phyloP scores from a whole-genome alignment of 2,797 vertebrate genomes.

The Dermochelys coriacea region DNA sequence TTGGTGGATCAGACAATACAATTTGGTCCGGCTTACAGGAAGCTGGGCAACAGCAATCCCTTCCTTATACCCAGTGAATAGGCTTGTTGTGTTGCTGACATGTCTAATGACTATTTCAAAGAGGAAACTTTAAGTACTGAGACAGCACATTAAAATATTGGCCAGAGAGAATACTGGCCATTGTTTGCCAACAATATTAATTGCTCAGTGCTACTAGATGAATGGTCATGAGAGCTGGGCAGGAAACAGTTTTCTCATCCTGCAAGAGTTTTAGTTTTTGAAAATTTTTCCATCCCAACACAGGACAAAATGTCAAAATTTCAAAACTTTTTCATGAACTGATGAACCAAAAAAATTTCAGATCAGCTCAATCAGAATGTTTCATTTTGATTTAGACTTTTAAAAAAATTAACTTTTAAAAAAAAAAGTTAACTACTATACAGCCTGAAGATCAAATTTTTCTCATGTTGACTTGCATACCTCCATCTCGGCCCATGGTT shows the following conservation, averaged over 20 bases:
- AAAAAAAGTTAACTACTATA: too few species aligned
- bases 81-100: neutral
- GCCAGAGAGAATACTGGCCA: neutral
- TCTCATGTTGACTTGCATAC: neutral
- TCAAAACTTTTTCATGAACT: neutral
- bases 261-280: neutral
- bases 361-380: neutral
- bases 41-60: neutral
- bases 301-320: neutral
- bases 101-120: neutral
- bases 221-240: neutral
- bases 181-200: neutral
- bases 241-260: neutral
- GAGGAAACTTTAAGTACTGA: neutral
- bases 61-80: neutral
- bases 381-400: too few species aligned
- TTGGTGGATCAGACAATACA: neutral
- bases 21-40: neutral
- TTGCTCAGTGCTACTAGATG: neutral
- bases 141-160: neutral
- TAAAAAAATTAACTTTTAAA: neutral
- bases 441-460: neutral
- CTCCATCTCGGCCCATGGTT: neutral
- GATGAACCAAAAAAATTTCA: neutral
- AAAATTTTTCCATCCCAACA: neutral